Evolutionary conservation across 2,113 vertebrate species (phyloP).

Genomic region (Eira barbara): DNA sequence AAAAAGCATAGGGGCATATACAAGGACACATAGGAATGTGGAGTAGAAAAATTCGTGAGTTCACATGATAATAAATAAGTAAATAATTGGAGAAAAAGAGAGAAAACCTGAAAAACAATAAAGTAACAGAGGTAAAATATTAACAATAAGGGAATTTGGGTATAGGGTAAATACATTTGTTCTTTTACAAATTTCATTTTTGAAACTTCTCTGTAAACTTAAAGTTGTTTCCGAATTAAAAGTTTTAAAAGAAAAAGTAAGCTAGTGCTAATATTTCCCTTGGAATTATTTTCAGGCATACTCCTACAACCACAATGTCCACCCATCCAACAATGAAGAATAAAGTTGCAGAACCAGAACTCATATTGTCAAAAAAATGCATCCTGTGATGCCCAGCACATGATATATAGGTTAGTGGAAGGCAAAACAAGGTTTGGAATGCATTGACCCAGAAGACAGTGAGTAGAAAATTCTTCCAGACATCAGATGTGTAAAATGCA

Average conservation of each 20-base stretch:
- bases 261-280: background rate
- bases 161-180: background rate
- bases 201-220: background rate
- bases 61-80: background rate
- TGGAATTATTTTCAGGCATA: background rate
- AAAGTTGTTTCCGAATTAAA: background rate
- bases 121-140: background rate
- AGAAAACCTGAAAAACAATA: background rate
- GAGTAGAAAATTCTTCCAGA: background rate
- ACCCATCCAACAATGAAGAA: background rate
- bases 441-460: background rate
- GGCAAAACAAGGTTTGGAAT: background rate
- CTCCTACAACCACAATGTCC: background rate
- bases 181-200: background rate
- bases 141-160: background rate
- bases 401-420: background rate
- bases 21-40: background rate
- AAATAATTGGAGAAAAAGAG: background rate
- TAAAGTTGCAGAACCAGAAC: background rate
- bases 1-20: background rate
- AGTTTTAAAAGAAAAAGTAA: background rate
- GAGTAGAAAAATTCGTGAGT: background rate
- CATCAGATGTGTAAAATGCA: background rate
- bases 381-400: too few species aligned
- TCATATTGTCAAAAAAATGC: background rate